Evolutionary conservation across 2,113 vertebrate species (phyloP), one percentile per base, ranked within the genome.

Genomic region (Sorex araneus): DNA sequence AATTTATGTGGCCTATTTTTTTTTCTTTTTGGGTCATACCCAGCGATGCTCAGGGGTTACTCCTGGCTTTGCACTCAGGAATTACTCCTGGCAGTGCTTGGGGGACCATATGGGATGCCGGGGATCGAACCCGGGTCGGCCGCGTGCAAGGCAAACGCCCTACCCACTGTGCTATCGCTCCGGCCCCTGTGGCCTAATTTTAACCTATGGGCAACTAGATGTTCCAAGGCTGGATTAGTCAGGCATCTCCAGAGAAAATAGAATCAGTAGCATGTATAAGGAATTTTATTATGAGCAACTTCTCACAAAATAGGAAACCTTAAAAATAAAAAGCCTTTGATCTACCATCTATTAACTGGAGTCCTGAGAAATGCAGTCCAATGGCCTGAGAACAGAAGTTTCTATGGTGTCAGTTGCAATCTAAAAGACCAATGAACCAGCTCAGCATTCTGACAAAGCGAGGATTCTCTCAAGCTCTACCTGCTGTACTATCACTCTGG

Each of bases 1-100:
- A 73, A 89, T 76, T 75, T 95, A 11, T 67, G 76, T 19, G 23
- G 32, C 36, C 0, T 71, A 63, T 67, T 87, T 75, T 87, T 91
- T n/a, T n/a, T n/a, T n/a, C n/a, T n/a, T n/a, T n/a, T n/a, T n/a
- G n/a, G n/a, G n/a, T n/a, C n/a, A n/a, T n/a, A n/a, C n/a, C n/a
- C n/a, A n/a, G n/a, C n/a, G n/a, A n/a, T n/a, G n/a, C n/a, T n/a
- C n/a, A n/a, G n/a, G n/a, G n/a, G n/a, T n/a, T n/a, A n/a, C n/a
- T n/a, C n/a, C n/a, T n/a, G n/a, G n/a, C n/a, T n/a, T n/a, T n/a
- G n/a, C n/a, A n/a, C n/a, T n/a, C n/a, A n/a, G n/a, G n/a, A n/a
- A n/a, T n/a, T n/a, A n/a, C n/a, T n/a, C n/a, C n/a, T n/a, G n/a
- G n/a, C n/a, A n/a, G n/a, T n/a, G n/a, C n/a, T n/a, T n/a, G n/a